Evolutionary conservation across 2,113 vertebrate species (phyloP).

Genomic region (Sminthopsis crassicaudata): DNA sequence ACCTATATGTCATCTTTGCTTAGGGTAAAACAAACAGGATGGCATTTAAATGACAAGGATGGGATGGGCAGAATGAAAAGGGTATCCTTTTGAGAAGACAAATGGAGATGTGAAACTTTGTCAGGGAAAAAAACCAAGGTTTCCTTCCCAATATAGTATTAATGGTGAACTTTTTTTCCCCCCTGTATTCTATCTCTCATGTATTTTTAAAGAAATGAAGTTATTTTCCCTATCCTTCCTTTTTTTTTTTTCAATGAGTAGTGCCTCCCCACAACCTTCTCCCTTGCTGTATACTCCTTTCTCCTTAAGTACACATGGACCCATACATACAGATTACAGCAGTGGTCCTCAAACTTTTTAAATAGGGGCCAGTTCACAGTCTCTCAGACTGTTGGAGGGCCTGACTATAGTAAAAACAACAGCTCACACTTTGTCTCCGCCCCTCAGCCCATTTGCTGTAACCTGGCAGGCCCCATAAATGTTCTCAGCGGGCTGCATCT

Average conservation of each 20-base stretch:
- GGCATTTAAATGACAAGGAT: not conserved
- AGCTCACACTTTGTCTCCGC: too few species aligned
- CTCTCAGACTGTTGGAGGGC: too few species aligned
- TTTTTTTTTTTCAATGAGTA: not conserved
- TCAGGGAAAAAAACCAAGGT: not conserved
- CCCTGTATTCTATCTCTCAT: not conserved
- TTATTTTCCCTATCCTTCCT: not conserved
- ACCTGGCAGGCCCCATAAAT: too few species aligned
- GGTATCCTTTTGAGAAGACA: not conserved
- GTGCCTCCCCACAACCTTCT: not conserved
- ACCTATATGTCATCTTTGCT: not conserved
- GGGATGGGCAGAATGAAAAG: not conserved
- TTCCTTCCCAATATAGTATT: not conserved
- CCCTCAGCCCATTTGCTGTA: too few species aligned
- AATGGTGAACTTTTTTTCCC: not conserved
- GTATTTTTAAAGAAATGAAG: not conserved
- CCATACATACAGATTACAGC: not conserved
- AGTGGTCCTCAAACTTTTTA: too few species aligned
- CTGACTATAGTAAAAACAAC: too few species aligned
- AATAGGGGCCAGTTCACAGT: too few species aligned
- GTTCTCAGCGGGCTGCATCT: too few species aligned
- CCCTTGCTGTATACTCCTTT: not conserved
- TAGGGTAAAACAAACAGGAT: not conserved
- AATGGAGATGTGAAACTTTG: not conserved
- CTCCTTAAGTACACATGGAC: not conserved